Percentiles rank a stretch among this genome's conserved stretches.
Evolutionary conservation across 2,113 vertebrate genomes (phyloP).

Genomic region (Elephantulus edwardii): DNA sequence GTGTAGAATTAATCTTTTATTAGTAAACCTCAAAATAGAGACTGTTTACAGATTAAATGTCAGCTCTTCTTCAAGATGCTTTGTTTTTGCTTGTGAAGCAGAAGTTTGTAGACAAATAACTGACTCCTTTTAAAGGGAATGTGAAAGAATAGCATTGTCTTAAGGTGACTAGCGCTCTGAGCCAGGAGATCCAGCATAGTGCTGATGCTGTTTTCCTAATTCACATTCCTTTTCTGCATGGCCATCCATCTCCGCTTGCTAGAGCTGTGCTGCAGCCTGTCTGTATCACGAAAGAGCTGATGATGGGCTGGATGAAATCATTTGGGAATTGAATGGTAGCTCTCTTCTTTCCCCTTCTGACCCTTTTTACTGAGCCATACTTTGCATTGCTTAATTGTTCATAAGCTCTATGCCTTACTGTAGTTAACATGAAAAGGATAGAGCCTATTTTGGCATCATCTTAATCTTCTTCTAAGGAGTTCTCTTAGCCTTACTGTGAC

Average conservation of each 20-base stretch:
- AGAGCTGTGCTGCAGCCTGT: not conserved
- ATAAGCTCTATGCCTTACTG: not conserved
- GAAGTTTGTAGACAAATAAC: conserved; percentile 38
- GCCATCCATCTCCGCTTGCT: not conserved
- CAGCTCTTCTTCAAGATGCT: conserved; percentile 4
- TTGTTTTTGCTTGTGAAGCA: conserved; percentile 52
- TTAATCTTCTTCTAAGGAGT: rapidly evolving
- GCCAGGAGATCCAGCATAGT: not conserved
- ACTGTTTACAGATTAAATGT: conserved; percentile 43
- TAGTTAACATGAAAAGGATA: too few species aligned
- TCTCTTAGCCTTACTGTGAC: not conserved
- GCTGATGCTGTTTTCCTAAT: not conserved
- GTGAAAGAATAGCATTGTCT: conserved; percentile 33
- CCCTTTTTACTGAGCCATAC: not conserved
- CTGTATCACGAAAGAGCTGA: not conserved
- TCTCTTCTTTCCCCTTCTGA: not conserved
- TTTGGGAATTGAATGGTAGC: not conserved
- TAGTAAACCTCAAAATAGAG: conserved; percentile 53
- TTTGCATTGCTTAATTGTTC: not conserved
- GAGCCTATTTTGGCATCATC: not conserved
- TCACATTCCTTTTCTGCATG: not conserved
- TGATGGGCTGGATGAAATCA: not conserved
- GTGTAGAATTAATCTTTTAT: conserved; percentile 65
- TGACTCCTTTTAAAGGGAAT: conserved; percentile 29
- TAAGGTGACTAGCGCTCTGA: not conserved